Conservation (phyloP, 2,888 invertebrate genomes). For the Erynnis tages region DNA sequence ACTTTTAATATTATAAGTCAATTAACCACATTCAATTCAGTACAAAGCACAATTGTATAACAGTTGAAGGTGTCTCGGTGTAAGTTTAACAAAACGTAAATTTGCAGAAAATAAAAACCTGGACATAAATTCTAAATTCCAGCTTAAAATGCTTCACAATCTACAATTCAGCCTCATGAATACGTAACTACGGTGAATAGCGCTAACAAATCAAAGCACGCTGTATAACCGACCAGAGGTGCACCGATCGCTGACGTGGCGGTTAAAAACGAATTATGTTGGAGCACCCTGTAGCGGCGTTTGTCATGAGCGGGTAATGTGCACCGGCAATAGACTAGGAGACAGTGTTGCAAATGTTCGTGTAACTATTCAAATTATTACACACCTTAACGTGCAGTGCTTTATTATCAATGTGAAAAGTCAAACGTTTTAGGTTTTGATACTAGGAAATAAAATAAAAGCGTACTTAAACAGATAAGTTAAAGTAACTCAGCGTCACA, state of each 20-base stretch:
- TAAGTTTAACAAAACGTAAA: too few species aligned
- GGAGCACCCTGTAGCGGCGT: constrained; percentile 68
- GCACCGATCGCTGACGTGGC: constrained; percentile 63
- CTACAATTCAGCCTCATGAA: constrained; percentile 11
- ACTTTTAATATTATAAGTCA: too few species aligned
- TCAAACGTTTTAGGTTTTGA: too few species aligned
- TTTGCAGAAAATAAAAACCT: neutral
- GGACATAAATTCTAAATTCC: neutral
- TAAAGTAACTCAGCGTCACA: too few species aligned
- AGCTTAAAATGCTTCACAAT: constrained; percentile 4
- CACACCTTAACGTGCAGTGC: too few species aligned
- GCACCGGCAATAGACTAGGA: constrained; percentile 49
- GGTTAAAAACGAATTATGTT: constrained; percentile 76
- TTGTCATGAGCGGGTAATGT: constrained; percentile 56
- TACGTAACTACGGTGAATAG: constrained; percentile 2
- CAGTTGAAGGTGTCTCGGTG: too few species aligned
- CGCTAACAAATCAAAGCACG: constrained; percentile 23
- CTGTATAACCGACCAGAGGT: constrained; percentile 21
- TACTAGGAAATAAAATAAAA: too few species aligned
- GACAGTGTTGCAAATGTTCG: constrained; percentile 31
- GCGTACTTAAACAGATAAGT: too few species aligned
- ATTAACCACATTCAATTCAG: too few species aligned
- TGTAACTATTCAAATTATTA: neutral
- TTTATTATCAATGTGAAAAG: too few species aligned
- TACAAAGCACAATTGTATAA: too few species aligned